Base-by-base conservation (phyloP, 2,888 invertebrate species). In the Nomada lathburiana region DNA sequence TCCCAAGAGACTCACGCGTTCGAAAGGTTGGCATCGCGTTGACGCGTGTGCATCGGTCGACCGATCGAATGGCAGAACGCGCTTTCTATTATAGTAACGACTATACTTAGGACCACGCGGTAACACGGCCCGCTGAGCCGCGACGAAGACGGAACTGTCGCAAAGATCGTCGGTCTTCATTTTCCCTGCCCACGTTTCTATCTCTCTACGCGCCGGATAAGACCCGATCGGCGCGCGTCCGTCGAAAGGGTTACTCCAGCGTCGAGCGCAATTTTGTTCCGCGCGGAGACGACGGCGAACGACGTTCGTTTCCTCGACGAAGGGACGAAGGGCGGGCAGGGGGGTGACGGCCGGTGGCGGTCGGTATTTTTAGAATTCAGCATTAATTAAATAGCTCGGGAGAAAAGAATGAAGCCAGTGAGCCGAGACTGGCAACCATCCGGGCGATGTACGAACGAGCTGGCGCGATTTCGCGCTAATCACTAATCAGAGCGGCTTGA, bases 401-500 rank as follows among this genome's bases (percentile, higher is more conserved):
- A 87, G 86, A 90, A 67, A 89, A 89, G 85, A 89, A 90, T 84
- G 84, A 78, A 90, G 83, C 89, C 90, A 89, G 87, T 89, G 89
- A 89, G 89, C 89, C 89, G 89, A 83, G 89, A 86, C 86, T 83
- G 86, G 84, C 85, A 86, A 85, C 85, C 89, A 85, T 88, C 89
- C 88, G 89, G 87, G 79, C 83, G 84, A 86, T 70, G 87, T 81
- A 88, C 88, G 86, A 83, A 88, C 85, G 86, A 85, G 84, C 89
- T 88, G 83, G 67, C 73, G 86, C 86, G 90, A 90, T 88, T 89
- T 90, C 84, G 89, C 90, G 89, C 88, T 89, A 90, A 90, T 89
- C 89, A 90, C 89, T 89, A 89, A 89, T 90, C 89, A 88, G 90
- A 86, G 89, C 89, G 78, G 87, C 81, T 84, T 80, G 65, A 73